Evolutionary conservation across 1,140 invertebrate species (phyloP).

Genomic region (Pomacea maculata): DNA sequence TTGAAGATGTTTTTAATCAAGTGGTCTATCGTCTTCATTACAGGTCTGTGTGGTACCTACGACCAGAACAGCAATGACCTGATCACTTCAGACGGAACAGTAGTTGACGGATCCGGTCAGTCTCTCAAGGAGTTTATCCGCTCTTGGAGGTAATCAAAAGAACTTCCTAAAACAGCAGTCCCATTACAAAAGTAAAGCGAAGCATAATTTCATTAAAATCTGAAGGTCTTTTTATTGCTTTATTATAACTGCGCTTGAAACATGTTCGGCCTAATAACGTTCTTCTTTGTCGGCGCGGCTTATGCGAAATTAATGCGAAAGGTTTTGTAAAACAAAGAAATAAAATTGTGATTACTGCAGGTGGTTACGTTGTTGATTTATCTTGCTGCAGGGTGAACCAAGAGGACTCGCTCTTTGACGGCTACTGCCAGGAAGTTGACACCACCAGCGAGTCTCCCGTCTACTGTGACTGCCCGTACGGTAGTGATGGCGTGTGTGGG

Average conservation of each 20-base stretch:
- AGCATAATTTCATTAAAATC: too few relatives aligned
- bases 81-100: constrained; percentile 25
- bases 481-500: constrained; percentile 26
- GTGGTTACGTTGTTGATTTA: neutral
- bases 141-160: constrained; percentile 37
- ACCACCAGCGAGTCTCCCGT: neutral
- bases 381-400: constrained; percentile 29
- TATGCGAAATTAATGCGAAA: too few relatives aligned
- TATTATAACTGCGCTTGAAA: too few relatives aligned
- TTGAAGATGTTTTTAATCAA: too few relatives aligned
- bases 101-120: constrained; percentile 26
- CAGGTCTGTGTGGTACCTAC: constrained; percentile 47
- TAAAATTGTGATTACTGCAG: neutral
- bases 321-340: too few relatives aligned
- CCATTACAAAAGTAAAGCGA: neutral
- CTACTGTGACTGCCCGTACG: constrained; percentile 44
- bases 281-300: too few relatives aligned
- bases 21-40: neutral
- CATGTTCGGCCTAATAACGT: too few relatives aligned
- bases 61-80: constrained; percentile 45
- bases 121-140: constrained; percentile 34
- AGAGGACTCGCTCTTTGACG: constrained; percentile 37
- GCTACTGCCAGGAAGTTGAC: constrained; percentile 31
- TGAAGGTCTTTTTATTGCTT: too few relatives aligned
- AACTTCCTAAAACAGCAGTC: neutral